Conservation (phyloP, 2,888 invertebrate species). For the Ichneumoninae sp. region DNA sequence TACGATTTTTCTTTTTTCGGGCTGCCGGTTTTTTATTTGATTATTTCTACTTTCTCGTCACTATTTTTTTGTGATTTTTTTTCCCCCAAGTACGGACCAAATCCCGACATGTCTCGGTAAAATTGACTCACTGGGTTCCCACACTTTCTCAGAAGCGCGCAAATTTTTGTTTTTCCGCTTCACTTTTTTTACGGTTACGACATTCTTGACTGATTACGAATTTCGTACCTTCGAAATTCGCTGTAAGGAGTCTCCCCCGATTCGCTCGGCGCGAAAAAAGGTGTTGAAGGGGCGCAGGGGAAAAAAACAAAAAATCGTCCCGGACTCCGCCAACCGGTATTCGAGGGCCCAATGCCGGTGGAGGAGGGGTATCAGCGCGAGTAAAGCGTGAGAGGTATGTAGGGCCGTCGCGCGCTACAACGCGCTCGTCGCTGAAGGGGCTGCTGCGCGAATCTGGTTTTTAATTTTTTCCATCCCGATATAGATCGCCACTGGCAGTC, state of each 20-base stretch:
- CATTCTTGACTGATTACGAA: conserved; percentile 2
- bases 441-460: conserved; percentile 77
- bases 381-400: conserved; percentile 23
- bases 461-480: conserved; percentile 78
- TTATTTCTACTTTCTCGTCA: too few relatives aligned
- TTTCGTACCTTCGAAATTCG: not conserved
- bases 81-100: not conserved
- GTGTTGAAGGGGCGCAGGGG: conserved; percentile 62
- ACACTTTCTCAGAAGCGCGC: not conserved
- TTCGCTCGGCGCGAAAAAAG: conserved; percentile 47
- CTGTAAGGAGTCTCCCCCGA: not conserved
- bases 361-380: conserved; percentile 49
- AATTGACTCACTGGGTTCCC: too few relatives aligned
- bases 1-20: too few relatives aligned
- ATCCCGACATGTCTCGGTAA: too few relatives aligned
- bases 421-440: conserved; percentile 61
- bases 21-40: too few relatives aligned
- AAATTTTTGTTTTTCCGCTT: not conserved
- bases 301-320: conserved; percentile 50
- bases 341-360: conserved; percentile 64
- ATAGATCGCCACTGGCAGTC: conserved; percentile 75
- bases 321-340: conserved; percentile 77
- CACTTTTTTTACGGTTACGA: conserved; percentile 37
- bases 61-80: not conserved
- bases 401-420: conserved; percentile 55